Conservation (phyloP, 2,888 invertebrate genomes). For the Drosophila robusta region DNA sequence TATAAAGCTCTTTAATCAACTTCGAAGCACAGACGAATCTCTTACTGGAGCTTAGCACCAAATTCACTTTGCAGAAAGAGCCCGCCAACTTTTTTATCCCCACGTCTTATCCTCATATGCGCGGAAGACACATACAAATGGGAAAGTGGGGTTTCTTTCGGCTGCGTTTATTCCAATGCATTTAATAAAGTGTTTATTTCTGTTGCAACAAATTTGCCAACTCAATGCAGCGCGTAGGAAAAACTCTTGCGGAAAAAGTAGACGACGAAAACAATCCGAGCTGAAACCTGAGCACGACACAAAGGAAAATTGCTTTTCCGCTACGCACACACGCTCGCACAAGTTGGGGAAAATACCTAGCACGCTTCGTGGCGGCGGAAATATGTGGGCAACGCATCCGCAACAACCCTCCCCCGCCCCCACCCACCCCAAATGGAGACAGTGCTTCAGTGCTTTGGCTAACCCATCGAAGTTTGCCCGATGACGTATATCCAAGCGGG, state of each 20-base stretch:
- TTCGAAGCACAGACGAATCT: slow-evolving; percentile 32
- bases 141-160: slow-evolving; percentile 10
- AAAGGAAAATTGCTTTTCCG: slow-evolving; percentile 82
- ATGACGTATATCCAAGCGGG: slow-evolving; percentile 62
- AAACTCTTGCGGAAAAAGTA: slow-evolving; percentile 46
- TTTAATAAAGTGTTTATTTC: slow-evolving; percentile 82
- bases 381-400: slow-evolving; percentile 72
- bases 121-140: slow-evolving; percentile 45
- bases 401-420: background rate
- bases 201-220: slow-evolving; percentile 79
- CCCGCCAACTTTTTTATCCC: slow-evolving; percentile 54
- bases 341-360: slow-evolving; percentile 63
- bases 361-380: slow-evolving; percentile 75
- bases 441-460: slow-evolving; percentile 41
- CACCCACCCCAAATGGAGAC: slow-evolving; percentile 19
- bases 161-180: slow-evolving; percentile 79
- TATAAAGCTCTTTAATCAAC: slow-evolving; percentile 2
- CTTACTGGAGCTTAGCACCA: slow-evolving; percentile 68
- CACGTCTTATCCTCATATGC: slow-evolving; percentile 51
- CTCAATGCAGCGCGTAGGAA: slow-evolving; percentile 56
- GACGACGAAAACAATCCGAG: slow-evolving; percentile 67
- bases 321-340: slow-evolving; percentile 54
- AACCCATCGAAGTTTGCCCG: slow-evolving; percentile 70
- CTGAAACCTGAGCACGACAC: slow-evolving; percentile 78
- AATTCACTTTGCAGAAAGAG: slow-evolving; percentile 65